Percentiles rank a stretch among this genome's conserved stretches.
These are phyloP conservation scores for Balaenoptera acutorostrata DNA, from an alignment of 2,113 vertebrate genomes.

Conservation along the genomic window DNA sequence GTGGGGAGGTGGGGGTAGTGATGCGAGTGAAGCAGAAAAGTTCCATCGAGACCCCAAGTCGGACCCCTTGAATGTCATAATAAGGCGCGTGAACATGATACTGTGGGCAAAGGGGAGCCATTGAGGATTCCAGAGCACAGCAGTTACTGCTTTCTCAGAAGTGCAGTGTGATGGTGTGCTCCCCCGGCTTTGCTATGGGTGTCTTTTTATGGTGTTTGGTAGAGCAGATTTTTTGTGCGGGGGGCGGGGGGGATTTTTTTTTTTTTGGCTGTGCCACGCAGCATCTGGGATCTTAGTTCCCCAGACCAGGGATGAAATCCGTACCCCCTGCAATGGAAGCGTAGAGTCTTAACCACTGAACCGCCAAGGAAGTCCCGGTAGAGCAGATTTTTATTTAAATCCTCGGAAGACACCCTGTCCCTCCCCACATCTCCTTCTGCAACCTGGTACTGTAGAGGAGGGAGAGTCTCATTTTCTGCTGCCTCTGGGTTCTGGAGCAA, in stretches of 20 bases:
- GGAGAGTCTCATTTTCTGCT: neutral
- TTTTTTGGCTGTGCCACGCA: neutral
- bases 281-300: neutral
- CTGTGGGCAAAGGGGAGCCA: neutral
- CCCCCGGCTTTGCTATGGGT: neutral
- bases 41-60: neutral
- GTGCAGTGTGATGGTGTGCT: rapidly evolving
- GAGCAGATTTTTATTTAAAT: neutral
- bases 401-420: neutral
- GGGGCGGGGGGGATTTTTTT: neutral
- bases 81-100: neutral
- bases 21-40: neutral
- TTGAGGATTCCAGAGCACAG: neutral
- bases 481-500: neutral
- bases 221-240: neutral
- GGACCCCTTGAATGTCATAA: neutral
- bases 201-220: neutral
- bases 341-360: neutral
- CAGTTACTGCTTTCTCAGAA: neutral
- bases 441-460: rapidly evolving
- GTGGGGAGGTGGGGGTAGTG: neutral
- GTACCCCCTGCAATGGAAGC: neutral
- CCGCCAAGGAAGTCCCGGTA: neutral
- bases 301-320: neutral
- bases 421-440: neutral